phyloP scores from a whole-genome alignment of 2,888 invertebrate genomes.

The Trisateles emortualis region DNA sequence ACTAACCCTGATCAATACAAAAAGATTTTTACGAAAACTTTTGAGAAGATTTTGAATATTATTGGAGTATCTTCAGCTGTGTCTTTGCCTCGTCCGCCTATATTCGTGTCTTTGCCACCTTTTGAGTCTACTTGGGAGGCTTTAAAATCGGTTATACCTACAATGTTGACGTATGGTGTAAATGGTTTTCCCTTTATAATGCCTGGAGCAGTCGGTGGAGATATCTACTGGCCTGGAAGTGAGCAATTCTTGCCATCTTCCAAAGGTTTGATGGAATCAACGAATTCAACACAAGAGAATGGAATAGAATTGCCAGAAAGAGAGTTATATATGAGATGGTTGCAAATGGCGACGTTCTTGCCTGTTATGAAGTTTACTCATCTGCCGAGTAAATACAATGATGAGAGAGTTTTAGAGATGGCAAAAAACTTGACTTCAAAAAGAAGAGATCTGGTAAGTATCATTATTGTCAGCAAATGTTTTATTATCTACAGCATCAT shows the following conservation, averaged over 20 bases:
- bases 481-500: too few species aligned
- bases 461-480: too few species aligned
- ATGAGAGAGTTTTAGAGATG: conserved; percentile 91
- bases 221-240: conserved; percentile 89
- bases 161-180: conserved; percentile 94
- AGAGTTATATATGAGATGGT: conserved; percentile 96
- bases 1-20: conserved; percentile 95
- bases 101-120: conserved; percentile 94
- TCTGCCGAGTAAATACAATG: conserved; percentile 95
- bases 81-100: conserved; percentile 93
- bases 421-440: conserved; percentile 91
- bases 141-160: conserved; percentile 93
- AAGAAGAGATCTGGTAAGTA: conserved; percentile 90
- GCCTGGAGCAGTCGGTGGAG: conserved; percentile 97
- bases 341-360: conserved; percentile 95
- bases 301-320: conserved; percentile 89
- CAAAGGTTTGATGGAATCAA: conserved; percentile 73
- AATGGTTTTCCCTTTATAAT: conserved; percentile 97
- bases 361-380: conserved; percentile 97
- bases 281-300: conserved; percentile 73
- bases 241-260: conserved; percentile 85
- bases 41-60: conserved; percentile 88
- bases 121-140: conserved; percentile 96
- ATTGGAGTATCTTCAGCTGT: conserved; percentile 95
- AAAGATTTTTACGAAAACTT: conserved; percentile 89